Evolutionary conservation across 2,797 vertebrate genomes (phyloP), one percentile per base, ranked within the genome.

Genomic region (Sylvia borin): DNA sequence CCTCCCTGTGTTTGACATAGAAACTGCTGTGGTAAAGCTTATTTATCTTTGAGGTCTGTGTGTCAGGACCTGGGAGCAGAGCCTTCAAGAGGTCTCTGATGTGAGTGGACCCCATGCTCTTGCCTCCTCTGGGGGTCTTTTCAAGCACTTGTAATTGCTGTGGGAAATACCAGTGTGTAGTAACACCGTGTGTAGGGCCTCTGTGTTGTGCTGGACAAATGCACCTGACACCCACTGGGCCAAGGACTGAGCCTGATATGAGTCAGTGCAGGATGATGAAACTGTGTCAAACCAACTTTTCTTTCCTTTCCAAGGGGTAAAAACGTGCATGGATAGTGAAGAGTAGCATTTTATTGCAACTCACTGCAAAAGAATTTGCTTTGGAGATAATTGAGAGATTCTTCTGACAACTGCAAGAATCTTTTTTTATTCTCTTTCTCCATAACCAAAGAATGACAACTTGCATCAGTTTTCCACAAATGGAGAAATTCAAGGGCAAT

Each of bases 321-420:
- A 89, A 83, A 40, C 7, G 1, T 13, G 4, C 45, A 22, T 19
- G 27, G 38, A 22, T 55, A 25, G 10, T 26, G 57, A 81, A 29
- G 6, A 60, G 43, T 45, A 58, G 22, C 5, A 2, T 57, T 94
- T 93, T 54, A 77, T 80, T 54, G 36, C 27, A 76, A 22, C 40
- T 61, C 0, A 0, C 54, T 66, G 43, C 0, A 3, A 20, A 31
- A 36, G 17, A 54, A 31, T 91, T 92, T 1, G 2, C 38, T 88
- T 48, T 54, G 61, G 27, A 80, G 47, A 27, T 11, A n/a, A 48
- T 1, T 19, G 58, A 51, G 70, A 78, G 29, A 40, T 85, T 60
- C 62, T 66, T 95, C 87, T 40, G 22, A 87, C 51, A 84, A 50
- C 6, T 60, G 14, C 24, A 68, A 58, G 55, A 81, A 31, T 38